phyloP scores from a whole-genome alignment of 1,140 invertebrate genomes.

The Zophobas morio region DNA sequence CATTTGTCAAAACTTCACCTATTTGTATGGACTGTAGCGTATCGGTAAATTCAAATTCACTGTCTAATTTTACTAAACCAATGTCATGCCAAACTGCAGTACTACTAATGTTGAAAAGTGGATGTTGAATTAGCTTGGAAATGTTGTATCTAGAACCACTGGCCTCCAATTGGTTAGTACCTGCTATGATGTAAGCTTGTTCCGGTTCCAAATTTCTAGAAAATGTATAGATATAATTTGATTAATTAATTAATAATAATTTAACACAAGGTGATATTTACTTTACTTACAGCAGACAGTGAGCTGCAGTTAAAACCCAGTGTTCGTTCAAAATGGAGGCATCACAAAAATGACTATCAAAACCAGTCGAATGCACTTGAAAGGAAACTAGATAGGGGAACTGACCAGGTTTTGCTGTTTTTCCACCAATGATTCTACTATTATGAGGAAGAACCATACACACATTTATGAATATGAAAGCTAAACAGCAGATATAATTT shows the following conservation, averaged over 20 bases:
- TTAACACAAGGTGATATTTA: too few species aligned
- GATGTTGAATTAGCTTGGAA: background rate
- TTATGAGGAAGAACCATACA: background rate
- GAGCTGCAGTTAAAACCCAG: background rate
- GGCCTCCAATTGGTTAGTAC: background rate
- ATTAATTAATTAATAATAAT: too few species aligned
- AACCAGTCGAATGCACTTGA: background rate
- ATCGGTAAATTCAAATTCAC: background rate
- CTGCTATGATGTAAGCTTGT: background rate
- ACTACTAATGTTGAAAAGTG: background rate
- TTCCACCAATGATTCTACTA: background rate
- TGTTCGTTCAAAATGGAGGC: background rate
- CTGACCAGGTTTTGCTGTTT: background rate
- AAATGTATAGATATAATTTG: too few species aligned
- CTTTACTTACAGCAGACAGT: background rate
- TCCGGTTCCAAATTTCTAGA: background rate
- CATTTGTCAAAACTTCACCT: background rate
- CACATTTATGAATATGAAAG: too few species aligned
- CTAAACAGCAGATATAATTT: too few species aligned
- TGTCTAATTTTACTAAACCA: background rate
- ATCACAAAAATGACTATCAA: background rate
- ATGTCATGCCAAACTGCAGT: slow-evolving; percentile 1
- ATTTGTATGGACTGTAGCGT: background rate
- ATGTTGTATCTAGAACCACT: background rate
- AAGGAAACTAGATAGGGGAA: background rate